Evolutionary conservation across 1,140 invertebrate species (phyloP).

Genomic region (Cepaea nemoralis): DNA sequence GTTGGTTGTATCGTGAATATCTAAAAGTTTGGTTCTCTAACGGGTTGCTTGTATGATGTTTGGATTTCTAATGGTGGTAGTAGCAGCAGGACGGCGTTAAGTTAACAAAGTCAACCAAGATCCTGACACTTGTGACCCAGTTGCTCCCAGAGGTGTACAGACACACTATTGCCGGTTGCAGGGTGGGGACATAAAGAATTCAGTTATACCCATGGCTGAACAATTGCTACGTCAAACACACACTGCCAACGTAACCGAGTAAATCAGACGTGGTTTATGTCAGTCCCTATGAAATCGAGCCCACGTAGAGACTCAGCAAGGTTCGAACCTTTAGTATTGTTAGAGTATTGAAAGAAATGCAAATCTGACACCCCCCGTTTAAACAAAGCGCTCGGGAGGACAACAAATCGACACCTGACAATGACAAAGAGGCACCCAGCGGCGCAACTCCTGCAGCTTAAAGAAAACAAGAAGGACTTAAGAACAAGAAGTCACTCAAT

Average conservation of each 20-base stretch:
- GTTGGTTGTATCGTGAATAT: too few species aligned
- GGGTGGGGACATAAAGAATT: too few species aligned
- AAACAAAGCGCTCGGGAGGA: background rate
- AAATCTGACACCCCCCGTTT: background rate
- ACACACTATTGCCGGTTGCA: too few species aligned
- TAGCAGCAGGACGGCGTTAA: too few species aligned
- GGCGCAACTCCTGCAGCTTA: background rate
- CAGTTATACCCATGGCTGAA: too few species aligned
- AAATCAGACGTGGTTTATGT: background rate
- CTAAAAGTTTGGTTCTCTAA: too few species aligned
- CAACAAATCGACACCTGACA: background rate
- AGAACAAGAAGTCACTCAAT: background rate
- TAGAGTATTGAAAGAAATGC: background rate
- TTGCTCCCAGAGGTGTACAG: too few species aligned
- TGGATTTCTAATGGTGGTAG: too few species aligned
- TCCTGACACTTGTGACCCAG: too few species aligned
- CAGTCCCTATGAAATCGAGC: background rate
- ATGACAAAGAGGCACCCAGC: background rate
- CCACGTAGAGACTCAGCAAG: background rate
- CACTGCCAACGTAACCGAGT: background rate
- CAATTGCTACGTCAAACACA: too few species aligned
- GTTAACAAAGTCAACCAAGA: too few species aligned
- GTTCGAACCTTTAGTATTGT: background rate
- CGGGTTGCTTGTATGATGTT: too few species aligned
- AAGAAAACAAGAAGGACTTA: background rate